These are phyloP conservation scores for Epinotia brunnichana DNA, from an alignment of 2,888 invertebrate species.

Conservation along the genomic window DNA sequence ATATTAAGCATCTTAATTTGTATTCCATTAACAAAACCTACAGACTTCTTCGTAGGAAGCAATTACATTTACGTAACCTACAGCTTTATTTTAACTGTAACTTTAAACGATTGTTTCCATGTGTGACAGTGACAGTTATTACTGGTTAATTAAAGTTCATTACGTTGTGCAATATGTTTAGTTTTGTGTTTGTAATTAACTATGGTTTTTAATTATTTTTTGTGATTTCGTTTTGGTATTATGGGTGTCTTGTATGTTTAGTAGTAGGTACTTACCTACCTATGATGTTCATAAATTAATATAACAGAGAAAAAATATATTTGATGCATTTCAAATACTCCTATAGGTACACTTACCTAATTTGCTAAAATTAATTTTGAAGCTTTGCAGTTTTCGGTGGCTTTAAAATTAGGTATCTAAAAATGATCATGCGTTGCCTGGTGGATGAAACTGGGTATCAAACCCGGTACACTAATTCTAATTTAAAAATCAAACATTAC, in stretches of 20 bases:
- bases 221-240: background rate
- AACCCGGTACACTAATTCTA: too few species aligned
- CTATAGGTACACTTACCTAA: too few species aligned
- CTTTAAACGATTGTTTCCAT: conserved; percentile 28
- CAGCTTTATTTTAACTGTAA: conserved; percentile 26
- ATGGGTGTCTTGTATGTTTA: background rate
- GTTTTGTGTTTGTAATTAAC: conserved; percentile 28
- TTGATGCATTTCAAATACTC: too few species aligned
- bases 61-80: conserved; percentile 34
- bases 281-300: background rate
- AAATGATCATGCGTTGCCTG: too few species aligned
- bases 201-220: conserved; percentile 18
- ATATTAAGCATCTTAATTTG: conserved; percentile 42
- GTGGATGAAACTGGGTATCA: too few species aligned
- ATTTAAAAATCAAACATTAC: too few species aligned
- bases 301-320: too few species aligned
- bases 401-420: too few species aligned
- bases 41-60: conserved; percentile 35
- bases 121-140: conserved; percentile 25
- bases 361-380: too few species aligned
- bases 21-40: conserved; percentile 40
- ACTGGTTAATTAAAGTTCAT: conserved; percentile 26
- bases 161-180: conserved; percentile 30
- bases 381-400: too few species aligned
- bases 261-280: too few species aligned